Conservation (phyloP, 1,140 invertebrate genomes). For the Lepidostoma basale region DNA sequence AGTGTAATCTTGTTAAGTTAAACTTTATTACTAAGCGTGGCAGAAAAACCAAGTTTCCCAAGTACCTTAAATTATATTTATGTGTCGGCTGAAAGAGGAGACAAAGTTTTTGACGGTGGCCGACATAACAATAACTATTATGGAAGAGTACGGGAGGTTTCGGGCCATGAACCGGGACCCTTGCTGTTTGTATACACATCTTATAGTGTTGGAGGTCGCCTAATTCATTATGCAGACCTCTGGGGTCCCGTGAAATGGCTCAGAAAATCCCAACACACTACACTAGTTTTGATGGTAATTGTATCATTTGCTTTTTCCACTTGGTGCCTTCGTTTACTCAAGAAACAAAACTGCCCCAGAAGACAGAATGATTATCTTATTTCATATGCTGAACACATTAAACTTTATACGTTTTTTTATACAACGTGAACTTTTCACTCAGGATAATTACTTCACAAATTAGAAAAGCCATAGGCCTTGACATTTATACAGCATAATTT, state of each 20-base stretch:
- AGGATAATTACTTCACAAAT: too few species aligned
- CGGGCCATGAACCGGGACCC: neutral
- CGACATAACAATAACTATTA: constrained; percentile 1
- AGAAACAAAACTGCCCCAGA: neutral
- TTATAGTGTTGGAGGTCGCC: neutral
- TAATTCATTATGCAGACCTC: constrained; percentile 22
- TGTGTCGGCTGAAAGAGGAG: too few species aligned
- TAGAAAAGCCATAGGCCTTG: too few species aligned
- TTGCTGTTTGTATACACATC: neutral
- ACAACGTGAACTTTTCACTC: too few species aligned
- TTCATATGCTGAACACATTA: too few species aligned
- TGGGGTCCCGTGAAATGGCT: constrained; percentile 8
- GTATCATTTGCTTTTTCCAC: constrained; percentile 3
- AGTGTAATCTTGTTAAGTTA: too few species aligned
- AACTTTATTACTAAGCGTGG: too few species aligned
- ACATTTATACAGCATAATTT: too few species aligned
- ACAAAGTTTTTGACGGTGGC: neutral
- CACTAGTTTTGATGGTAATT: constrained; percentile 21
- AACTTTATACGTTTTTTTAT: too few species aligned
- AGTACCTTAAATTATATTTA: too few species aligned
- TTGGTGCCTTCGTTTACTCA: neutral
- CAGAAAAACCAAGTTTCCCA: too few species aligned
- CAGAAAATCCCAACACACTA: constrained; percentile 21
- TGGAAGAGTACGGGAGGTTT: neutral
- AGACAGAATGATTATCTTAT: too few species aligned